A percentile compares a stretch with the other conserved stretches of the same genome.
phyloP scores from a whole-genome alignment of 2,888 invertebrate species.

The Elegia similella region DNA sequence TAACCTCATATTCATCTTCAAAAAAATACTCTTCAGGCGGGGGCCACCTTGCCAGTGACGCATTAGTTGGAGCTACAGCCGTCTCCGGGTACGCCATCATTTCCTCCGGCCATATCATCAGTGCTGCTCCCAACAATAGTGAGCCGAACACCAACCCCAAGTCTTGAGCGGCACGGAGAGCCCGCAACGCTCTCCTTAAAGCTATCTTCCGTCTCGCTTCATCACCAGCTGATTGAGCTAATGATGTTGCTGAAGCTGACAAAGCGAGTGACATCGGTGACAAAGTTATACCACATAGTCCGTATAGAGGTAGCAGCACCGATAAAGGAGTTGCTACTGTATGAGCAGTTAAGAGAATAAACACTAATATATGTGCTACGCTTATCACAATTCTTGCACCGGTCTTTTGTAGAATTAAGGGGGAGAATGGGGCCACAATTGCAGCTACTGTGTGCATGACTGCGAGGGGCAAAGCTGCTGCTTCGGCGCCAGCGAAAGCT shows the following conservation, averaged over 20 bases:
- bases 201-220: slow-evolving; percentile 61
- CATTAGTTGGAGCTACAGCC: slow-evolving; percentile 59
- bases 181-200: slow-evolving; percentile 64
- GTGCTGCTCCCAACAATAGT: slow-evolving; percentile 60
- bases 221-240: slow-evolving; percentile 78
- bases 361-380: slow-evolving; percentile 78
- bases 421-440: slow-evolving; percentile 74
- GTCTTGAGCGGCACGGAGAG: slow-evolving; percentile 71
- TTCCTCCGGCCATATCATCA: slow-evolving; percentile 76
- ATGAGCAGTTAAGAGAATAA: slow-evolving; percentile 83
- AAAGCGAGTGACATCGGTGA: slow-evolving; percentile 82
- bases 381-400: slow-evolving; percentile 64
- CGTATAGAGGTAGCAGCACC: slow-evolving; percentile 62
- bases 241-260: slow-evolving; percentile 80
- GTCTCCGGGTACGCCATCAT: slow-evolving; percentile 64
- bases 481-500: slow-evolving; percentile 72
- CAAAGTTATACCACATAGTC: slow-evolving; percentile 78
- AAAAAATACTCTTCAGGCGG: slow-evolving; percentile 77
- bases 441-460: slow-evolving; percentile 83
- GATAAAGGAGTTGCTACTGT: slow-evolving; percentile 61
- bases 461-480: slow-evolving; percentile 84
- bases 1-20: slow-evolving; percentile 80
- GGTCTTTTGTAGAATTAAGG: slow-evolving; percentile 66
- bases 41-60: slow-evolving; percentile 63
- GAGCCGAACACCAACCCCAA: slow-evolving; percentile 68